Evolutionary conservation across 2,113 vertebrate genomes (phyloP).

Genomic region (Ammodytes dubius): DNA sequence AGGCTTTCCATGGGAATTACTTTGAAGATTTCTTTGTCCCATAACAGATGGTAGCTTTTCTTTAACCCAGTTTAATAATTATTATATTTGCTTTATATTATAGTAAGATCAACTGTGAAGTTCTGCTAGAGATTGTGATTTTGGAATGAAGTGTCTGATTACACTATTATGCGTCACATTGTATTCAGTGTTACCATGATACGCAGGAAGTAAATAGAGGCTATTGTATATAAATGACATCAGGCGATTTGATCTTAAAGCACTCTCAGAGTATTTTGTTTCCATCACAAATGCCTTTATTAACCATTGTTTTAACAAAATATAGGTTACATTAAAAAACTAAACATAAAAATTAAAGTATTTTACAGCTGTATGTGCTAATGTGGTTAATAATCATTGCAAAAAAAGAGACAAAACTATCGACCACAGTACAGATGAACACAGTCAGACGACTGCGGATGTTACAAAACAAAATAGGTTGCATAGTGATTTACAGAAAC

Average conservation of each 20-base stretch:
- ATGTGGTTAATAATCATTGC: conserved; percentile 53
- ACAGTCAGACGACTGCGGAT: conserved; percentile 39
- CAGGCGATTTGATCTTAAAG: background rate
- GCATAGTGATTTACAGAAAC: conserved; percentile 66
- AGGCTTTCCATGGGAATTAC: too few species aligned
- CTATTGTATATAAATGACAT: background rate
- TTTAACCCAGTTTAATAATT: too few species aligned
- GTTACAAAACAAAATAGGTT: conserved; percentile 53
- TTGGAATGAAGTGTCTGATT: background rate
- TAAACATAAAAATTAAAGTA: conserved; percentile 61
- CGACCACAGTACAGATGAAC: conserved; percentile 43
- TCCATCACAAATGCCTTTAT: conserved; percentile 81
- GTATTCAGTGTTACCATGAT: background rate
- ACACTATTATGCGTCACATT: background rate
- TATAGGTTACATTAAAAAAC: conserved; percentile 71
- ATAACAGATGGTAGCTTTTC: too few species aligned
- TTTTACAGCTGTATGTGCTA: conserved; percentile 70
- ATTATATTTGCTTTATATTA: background rate
- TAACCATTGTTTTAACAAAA: conserved; percentile 76
- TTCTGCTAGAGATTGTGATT: background rate
- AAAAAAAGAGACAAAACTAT: conserved; percentile 18
- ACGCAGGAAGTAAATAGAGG: background rate
- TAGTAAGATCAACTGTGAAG: background rate
- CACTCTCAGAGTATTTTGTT: conserved; percentile 12
- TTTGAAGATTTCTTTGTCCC: too few species aligned